A percentile compares a stretch with the other conserved stretches of the same genome.
Conservation (phyloP, 2,888 invertebrate species). For the Nycteola revayana region DNA sequence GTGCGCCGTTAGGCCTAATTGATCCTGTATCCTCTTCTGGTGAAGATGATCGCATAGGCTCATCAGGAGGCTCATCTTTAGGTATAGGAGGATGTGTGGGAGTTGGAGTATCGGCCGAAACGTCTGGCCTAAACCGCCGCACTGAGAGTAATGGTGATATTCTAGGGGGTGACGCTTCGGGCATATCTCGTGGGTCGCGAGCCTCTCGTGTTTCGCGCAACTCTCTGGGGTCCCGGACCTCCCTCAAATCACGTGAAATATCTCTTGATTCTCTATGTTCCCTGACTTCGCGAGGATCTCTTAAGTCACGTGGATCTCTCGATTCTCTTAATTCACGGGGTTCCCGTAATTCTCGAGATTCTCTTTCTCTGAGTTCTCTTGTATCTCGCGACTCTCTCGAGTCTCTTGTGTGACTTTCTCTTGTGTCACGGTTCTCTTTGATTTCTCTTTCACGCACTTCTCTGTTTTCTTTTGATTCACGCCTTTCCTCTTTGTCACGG, state of each 20-base stretch:
- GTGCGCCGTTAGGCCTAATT: slow-evolving; percentile 76
- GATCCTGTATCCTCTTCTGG: slow-evolving; percentile 83
- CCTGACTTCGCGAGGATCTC: slow-evolving; percentile 49
- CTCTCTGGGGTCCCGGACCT: slow-evolving; percentile 52
- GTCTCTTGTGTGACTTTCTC: slow-evolving; percentile 60
- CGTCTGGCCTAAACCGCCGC: slow-evolving; percentile 69
- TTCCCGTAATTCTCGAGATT: slow-evolving; percentile 51
- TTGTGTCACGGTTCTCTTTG: slow-evolving; percentile 56
- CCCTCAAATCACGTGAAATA: slow-evolving; percentile 48
- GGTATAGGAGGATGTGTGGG: slow-evolving; percentile 75
- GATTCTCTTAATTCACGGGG: slow-evolving; percentile 58
- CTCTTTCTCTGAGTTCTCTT: slow-evolving; percentile 58
- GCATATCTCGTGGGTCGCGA: slow-evolving; percentile 60
- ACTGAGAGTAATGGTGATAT: slow-evolving; percentile 75
- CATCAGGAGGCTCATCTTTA: slow-evolving; percentile 79
- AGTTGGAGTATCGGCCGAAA: slow-evolving; percentile 58
- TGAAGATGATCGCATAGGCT: slow-evolving; percentile 77
- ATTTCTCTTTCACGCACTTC: slow-evolving; percentile 60
- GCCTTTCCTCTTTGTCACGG: slow-evolving; percentile 65
- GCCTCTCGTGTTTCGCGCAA: slow-evolving; percentile 57
- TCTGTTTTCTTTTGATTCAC: slow-evolving; percentile 57
- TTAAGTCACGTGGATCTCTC: slow-evolving; percentile 55
- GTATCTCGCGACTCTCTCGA: slow-evolving; percentile 57
- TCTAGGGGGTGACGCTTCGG: slow-evolving; percentile 74
- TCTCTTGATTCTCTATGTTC: slow-evolving; percentile 56